Conservation (phyloP, 2,888 invertebrate genomes). For the Ophion ventricosus region DNA sequence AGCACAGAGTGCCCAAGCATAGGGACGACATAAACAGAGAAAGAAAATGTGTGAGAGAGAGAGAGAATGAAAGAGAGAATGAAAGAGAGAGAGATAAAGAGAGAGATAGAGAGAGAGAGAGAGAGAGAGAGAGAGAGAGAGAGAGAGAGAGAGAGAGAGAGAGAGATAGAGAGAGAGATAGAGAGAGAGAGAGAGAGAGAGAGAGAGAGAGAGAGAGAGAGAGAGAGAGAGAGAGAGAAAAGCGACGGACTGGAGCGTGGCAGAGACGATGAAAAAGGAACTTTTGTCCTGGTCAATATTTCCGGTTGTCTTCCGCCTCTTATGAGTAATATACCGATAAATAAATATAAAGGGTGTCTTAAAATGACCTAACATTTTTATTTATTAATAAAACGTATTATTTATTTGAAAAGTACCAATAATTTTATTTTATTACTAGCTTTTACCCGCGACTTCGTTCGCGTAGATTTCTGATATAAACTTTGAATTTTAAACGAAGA, state of each 20-base stretch:
- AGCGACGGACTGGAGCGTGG: constrained; percentile 9
- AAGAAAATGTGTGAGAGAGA: constrained; percentile 54
- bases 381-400: too few relatives aligned
- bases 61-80: too few relatives aligned
- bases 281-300: constrained; percentile 65
- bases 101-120: constrained; percentile 44
- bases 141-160: constrained; percentile 31
- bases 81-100: too few relatives aligned
- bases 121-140: constrained; percentile 57
- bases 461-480: too few relatives aligned
- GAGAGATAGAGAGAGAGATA: constrained; percentile 56
- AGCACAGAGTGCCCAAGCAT: constrained; percentile 63
- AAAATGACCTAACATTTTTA: too few relatives aligned
- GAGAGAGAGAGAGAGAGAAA: constrained; percentile 50
- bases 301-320: constrained; percentile 55
- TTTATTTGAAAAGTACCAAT: too few relatives aligned
- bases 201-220: constrained; percentile 38
- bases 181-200: constrained; percentile 54
- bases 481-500: too few relatives aligned
- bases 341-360: too few relatives aligned
- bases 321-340: constrained; percentile 9
- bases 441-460: too few relatives aligned
- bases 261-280: constrained; percentile 39
- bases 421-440: too few relatives aligned
- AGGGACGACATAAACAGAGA: constrained; percentile 21